phyloP scores from a whole-genome alignment of 2,888 invertebrate species.

The Volucella inflata region DNA sequence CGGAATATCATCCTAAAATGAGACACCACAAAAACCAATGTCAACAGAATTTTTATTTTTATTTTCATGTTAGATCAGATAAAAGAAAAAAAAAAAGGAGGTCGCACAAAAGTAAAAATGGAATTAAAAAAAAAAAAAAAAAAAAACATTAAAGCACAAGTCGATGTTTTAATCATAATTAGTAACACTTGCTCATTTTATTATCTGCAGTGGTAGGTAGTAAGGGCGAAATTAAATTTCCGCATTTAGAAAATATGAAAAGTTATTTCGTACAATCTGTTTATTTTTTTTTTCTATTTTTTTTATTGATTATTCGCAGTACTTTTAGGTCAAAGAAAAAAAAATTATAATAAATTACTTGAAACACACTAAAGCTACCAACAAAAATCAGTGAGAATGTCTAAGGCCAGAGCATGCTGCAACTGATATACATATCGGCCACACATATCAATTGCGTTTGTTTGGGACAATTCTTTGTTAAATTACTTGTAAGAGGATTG shows the following conservation, averaged over 20 bases:
- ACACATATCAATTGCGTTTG: constrained; percentile 67
- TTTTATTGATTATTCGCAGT: constrained; percentile 44
- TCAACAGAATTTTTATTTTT: no score
- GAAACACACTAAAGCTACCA: constrained; percentile 55
- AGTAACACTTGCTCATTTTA: constrained; percentile 43
- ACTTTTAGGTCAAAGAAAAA: constrained; percentile 25
- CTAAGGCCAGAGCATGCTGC: constrained; percentile 75
- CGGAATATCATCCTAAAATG: constrained; percentile 82
- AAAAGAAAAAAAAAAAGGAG: neutral
- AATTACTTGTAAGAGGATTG: constrained; percentile 54
- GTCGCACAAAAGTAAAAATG: constrained; percentile 2
- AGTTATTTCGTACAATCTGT: constrained; percentile 29
- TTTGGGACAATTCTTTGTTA: constrained; percentile 60
- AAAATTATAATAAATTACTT: neutral
- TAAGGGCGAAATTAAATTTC: constrained; percentile 39
- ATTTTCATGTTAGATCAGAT: no score
- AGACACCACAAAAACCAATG: constrained; percentile 25
- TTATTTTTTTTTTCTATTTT: constrained; percentile 4
- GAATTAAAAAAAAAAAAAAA: constrained; percentile 37
- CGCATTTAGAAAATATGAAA: constrained; percentile 19
- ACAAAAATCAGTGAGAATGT: constrained; percentile 60
- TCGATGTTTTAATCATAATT: constrained; percentile 41
- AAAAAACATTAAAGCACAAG: constrained; percentile 53
- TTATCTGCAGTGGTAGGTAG: constrained; percentile 68
- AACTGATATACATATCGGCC: constrained; percentile 66